Evolutionary conservation across 1,140 invertebrate species (phyloP).

Genomic region (Triops cancriformis): DNA sequence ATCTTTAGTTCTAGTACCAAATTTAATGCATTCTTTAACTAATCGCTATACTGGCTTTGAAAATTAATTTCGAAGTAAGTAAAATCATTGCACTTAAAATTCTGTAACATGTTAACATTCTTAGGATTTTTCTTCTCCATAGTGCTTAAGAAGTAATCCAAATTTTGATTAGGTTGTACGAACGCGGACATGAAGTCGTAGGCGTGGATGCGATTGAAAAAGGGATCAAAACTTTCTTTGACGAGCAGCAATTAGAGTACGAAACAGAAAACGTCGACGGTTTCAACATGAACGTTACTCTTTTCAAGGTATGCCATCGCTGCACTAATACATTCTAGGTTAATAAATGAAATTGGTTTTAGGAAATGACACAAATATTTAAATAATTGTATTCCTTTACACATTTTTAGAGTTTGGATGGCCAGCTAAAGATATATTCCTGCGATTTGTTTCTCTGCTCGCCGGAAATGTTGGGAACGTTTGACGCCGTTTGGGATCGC

Average conservation of each 20-base stretch:
- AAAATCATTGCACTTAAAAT: no score
- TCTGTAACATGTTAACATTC: no score
- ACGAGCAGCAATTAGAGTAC: conserved; percentile 24
- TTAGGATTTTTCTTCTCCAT: no score
- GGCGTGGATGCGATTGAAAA: conserved; percentile 29
- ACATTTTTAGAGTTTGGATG: conserved; percentile 28
- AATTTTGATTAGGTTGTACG: conserved; percentile 25
- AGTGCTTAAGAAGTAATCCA: no score
- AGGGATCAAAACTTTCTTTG: conserved; percentile 28
- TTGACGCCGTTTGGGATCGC: conserved; percentile 33
- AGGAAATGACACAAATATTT: background rate
- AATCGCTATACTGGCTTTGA: no score
- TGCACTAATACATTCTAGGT: background rate
- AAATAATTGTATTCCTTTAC: conserved; percentile 24
- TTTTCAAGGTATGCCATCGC: no score
- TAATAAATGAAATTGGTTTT: no score
- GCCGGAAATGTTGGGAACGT: conserved; percentile 30
- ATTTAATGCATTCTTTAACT: no score
- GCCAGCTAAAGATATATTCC: conserved; percentile 30
- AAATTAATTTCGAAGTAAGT: no score
- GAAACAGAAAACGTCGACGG: conserved; percentile 19
- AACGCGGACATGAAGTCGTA: conserved; percentile 30
- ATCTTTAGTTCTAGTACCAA: no score
- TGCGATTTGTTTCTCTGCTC: conserved; percentile 32
- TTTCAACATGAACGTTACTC: background rate